Conservation (phyloP, 2,888 invertebrate species). For the Nomada flava region DNA sequence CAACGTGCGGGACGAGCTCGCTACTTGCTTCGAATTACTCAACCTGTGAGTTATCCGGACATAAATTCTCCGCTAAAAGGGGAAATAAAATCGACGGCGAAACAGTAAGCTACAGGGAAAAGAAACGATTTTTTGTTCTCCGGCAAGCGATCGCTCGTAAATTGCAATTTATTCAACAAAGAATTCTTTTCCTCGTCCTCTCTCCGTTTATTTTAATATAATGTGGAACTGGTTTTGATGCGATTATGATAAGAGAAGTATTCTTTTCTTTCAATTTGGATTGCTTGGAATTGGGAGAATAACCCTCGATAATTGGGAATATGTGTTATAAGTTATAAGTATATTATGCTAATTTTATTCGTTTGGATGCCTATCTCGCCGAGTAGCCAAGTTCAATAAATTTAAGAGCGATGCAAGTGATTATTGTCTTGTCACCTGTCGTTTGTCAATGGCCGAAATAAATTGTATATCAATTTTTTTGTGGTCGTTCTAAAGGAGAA, state of each 20-base stretch:
- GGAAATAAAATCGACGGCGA: background rate
- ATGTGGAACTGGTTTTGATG: background rate
- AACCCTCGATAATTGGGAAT: too few species aligned
- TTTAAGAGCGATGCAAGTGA: too few species aligned
- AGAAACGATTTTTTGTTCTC: background rate
- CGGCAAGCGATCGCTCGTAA: background rate
- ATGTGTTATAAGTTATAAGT: too few species aligned
- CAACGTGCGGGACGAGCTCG: conserved; percentile 9
- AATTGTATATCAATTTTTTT: too few species aligned
- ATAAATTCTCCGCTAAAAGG: conserved; percentile 14
- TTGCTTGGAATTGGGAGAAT: background rate
- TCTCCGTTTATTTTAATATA: too few species aligned
- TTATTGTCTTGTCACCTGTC: too few species aligned
- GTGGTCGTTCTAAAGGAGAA: too few species aligned
- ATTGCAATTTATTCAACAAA: conserved; percentile 15
- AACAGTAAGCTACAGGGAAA: background rate
- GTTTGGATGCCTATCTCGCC: too few species aligned
- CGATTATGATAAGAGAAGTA: background rate
- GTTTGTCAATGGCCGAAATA: too few species aligned
- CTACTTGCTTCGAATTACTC: conserved; percentile 30
- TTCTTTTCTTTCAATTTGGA: background rate
- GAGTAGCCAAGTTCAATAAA: too few species aligned
- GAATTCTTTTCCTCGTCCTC: background rate
- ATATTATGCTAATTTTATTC: too few species aligned
- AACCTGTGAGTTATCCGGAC: conserved; percentile 13